A percentile compares a stretch with the other conserved stretches of the same genome.
phyloP scores from a whole-genome alignment of 2,113 vertebrate genomes.

The Neogobius melanostomus region DNA sequence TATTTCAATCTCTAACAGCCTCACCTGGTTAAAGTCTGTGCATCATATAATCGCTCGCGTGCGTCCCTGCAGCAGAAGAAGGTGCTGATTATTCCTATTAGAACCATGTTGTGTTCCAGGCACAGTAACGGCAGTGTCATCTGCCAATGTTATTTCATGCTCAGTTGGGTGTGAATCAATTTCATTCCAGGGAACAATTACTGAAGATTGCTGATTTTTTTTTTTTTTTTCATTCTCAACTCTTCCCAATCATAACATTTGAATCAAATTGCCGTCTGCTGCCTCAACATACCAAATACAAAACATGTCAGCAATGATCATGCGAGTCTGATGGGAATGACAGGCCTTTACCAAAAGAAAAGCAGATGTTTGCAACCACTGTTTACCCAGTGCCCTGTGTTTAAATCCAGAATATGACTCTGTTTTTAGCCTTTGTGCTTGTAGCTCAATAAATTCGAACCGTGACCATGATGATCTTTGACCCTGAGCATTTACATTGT shows the following conservation, averaged over 20 bases:
- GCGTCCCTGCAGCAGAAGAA: constrained; percentile 50
- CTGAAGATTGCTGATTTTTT: constrained; percentile 71
- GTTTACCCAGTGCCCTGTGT: constrained; percentile 6
- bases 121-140: constrained; percentile 77
- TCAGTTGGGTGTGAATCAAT: constrained; percentile 80
- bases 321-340: constrained; percentile 42
- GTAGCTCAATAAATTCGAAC: constrained; percentile 55
- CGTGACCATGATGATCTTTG: constrained; percentile 59
- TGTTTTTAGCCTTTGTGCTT: constrained; percentile 21
- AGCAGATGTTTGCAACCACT: constrained; percentile 28
- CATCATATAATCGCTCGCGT: constrained; percentile 32
- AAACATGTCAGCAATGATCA: constrained; percentile 58
- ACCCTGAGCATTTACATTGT: constrained; percentile 62
- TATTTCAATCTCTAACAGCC: constrained; percentile 35
- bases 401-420: constrained; percentile 43
- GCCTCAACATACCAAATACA: constrained; percentile 57
- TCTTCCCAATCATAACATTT: constrained; percentile 72
- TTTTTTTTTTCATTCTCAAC: constrained; percentile 23
- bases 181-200: constrained; percentile 82
- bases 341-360: constrained; percentile 39
- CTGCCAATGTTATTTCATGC: constrained; percentile 83
- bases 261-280: constrained; percentile 68
- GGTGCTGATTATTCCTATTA: constrained; percentile 77
- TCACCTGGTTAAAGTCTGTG: constrained; percentile 33
- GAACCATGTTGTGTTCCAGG: constrained; percentile 73